Base-by-base conservation (phyloP, 2,888 invertebrate genomes). In the Folsomia candida region DNA sequence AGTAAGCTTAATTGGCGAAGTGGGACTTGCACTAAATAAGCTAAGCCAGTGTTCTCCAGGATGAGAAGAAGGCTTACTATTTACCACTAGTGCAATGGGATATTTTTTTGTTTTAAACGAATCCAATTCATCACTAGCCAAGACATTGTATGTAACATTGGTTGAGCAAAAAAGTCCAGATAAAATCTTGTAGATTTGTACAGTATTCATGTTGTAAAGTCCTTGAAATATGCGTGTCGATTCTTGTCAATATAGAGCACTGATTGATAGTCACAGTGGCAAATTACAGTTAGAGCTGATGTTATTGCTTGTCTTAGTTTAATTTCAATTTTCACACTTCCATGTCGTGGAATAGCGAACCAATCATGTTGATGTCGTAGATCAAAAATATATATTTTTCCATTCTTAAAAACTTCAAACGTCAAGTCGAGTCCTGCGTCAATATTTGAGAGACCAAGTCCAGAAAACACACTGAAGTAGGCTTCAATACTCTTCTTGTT, bases 61-160 rank as follows among this genome's bases (percentile, higher is more conserved):
- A 47, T 47, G n/a, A n/a, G n/a, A n/a, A n/a, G n/a, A n/a, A n/a
- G n/a, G n/a, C n/a, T n/a, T n/a, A n/a, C n/a, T n/a, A n/a, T n/a
- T n/a, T n/a, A n/a, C n/a, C n/a, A n/a, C n/a, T n/a, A n/a, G n/a
- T n/a, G n/a, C n/a, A n/a, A 47, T 9, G 9, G 47, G 47, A 47
- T 47, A 47, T 47, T 47, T 47, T 47, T 18, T 20, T 18, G 11
- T 6, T 20, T 27, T 61, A 4, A 20, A 27, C 2, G 6, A 11
- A 26, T 51, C 28, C 2, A 68, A 22, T 20, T 61, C 25, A 22
- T 68, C 68, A n/a, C 51, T 27, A 0, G 68, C 27, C 2, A 68
- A 6, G 2, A 68, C 68, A 9, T 27, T 54, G 51, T 25, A 68
- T 18, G 18, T 20, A 58, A 59, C 22, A 20, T 28, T 37, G 1